phyloP scores from a whole-genome alignment of 2,113 vertebrate species.

The Cromileptes altivelis region DNA sequence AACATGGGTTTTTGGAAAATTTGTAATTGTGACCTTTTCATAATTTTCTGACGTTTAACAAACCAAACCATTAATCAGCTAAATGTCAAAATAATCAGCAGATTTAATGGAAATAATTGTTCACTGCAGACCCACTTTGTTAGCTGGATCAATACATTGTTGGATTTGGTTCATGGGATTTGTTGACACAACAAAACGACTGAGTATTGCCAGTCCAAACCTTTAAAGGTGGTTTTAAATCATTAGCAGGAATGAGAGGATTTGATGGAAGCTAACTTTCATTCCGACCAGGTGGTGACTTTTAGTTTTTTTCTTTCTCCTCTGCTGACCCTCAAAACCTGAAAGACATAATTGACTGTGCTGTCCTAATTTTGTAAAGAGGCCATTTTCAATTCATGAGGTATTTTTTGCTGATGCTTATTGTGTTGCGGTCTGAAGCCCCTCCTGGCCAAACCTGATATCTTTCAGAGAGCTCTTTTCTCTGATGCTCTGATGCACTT shows the following conservation, averaged over 20 bases:
- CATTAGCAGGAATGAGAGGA: background rate
- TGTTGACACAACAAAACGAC: background rate
- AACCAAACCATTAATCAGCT: background rate
- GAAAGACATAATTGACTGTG: conserved; percentile 61
- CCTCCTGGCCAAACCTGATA: conserved; percentile 79
- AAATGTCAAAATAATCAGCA: background rate
- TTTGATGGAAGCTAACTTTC: background rate
- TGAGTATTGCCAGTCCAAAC: background rate
- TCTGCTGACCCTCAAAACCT: conserved; percentile 45
- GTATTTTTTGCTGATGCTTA: conserved; percentile 44
- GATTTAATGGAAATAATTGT: background rate
- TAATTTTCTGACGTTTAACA: background rate
- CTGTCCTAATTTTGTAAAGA: conserved; percentile 64
- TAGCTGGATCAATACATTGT: background rate
- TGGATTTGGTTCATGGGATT: background rate
- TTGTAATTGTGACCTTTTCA: background rate
- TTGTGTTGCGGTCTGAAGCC: conserved; percentile 68
- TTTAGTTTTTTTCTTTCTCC: background rate
- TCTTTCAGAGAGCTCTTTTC: conserved; percentile 71
- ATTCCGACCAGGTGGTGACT: background rate
- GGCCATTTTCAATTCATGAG: conserved; percentile 64
- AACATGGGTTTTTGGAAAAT: background rate
- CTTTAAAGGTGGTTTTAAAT: background rate
- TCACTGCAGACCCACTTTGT: background rate
- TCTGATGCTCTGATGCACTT: conserved; percentile 79